Evolutionary conservation across 2,113 vertebrate species (phyloP).

Genomic region (Pantherophis guttatus): DNA sequence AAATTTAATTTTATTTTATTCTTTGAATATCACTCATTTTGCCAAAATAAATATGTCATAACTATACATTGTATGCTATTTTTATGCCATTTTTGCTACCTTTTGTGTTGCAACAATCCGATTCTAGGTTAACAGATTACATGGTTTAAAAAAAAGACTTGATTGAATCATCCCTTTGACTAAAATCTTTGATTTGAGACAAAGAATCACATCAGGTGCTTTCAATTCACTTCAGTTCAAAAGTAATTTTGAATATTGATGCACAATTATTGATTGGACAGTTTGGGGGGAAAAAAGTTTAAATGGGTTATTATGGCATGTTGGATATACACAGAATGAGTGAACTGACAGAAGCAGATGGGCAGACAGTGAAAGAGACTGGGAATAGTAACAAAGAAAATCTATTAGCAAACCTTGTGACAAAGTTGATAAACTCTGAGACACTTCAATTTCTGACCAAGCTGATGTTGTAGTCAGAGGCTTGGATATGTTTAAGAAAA

Average conservation of each 20-base stretch:
- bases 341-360: neutral
- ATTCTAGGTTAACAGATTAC: neutral
- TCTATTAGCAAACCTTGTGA: neutral
- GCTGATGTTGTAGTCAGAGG: neutral
- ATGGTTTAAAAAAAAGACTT: neutral
- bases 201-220: neutral
- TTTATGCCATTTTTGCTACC: neutral
- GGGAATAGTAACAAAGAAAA: neutral
- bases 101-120: neutral
- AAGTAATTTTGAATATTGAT: neutral
- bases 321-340: neutral
- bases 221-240: neutral
- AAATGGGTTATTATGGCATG: neutral
- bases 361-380: neutral
- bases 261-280: neutral
- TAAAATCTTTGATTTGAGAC: neutral
- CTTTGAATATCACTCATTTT: neutral
- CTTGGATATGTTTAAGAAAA: neutral
- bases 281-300: neutral
- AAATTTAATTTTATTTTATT: too few species aligned
- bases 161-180: neutral
- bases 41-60: neutral
- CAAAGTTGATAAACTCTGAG: neutral
- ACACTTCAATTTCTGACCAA: neutral
- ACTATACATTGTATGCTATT: neutral